Evolutionary conservation across 2,888 invertebrate genomes (phyloP).

Genomic region (Gastrophysa polygoni): DNA sequence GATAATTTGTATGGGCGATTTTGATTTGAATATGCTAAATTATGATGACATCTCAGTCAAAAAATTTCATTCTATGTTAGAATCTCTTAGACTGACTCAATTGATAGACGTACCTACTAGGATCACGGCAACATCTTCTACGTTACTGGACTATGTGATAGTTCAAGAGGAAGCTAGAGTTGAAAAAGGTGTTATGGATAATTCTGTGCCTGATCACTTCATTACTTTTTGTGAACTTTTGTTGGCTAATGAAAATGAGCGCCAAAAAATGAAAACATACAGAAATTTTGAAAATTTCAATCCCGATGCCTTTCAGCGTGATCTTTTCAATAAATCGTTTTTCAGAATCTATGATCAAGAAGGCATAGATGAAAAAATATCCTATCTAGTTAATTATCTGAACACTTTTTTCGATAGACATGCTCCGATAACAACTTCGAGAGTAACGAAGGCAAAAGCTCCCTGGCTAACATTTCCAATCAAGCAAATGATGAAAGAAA

Average conservation of each 20-base stretch:
- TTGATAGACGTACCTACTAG: slow-evolving; percentile 48
- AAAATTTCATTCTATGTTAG: slow-evolving; percentile 43
- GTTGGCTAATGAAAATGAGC: neutral
- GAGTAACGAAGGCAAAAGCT: slow-evolving; percentile 9
- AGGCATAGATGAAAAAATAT: neutral
- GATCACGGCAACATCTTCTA: slow-evolving; percentile 26
- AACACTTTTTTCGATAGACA: slow-evolving; percentile 6
- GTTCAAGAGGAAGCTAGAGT: neutral
- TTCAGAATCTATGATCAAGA: slow-evolving; percentile 2
- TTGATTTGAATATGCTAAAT: neutral
- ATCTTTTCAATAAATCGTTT: slow-evolving; percentile 4
- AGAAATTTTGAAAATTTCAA: neutral
- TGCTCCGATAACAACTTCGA: neutral
- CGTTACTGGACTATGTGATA: neutral
- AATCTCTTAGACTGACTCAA: slow-evolving; percentile 45
- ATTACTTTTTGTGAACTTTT: slow-evolving; percentile 5
- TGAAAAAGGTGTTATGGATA: too few species aligned
- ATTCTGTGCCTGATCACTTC: neutral
- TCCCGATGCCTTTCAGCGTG: neutral
- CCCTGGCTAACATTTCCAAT: slow-evolving; percentile 8
- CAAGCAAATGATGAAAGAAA: slow-evolving; percentile 2
- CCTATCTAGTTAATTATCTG: slow-evolving; percentile 6
- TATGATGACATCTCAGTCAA: neutral
- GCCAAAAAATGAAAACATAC: too few species aligned
- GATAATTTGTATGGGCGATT: slow-evolving; percentile 4